Conservation (phyloP, 2,113 vertebrate species). For the Etheostoma cragini region DNA sequence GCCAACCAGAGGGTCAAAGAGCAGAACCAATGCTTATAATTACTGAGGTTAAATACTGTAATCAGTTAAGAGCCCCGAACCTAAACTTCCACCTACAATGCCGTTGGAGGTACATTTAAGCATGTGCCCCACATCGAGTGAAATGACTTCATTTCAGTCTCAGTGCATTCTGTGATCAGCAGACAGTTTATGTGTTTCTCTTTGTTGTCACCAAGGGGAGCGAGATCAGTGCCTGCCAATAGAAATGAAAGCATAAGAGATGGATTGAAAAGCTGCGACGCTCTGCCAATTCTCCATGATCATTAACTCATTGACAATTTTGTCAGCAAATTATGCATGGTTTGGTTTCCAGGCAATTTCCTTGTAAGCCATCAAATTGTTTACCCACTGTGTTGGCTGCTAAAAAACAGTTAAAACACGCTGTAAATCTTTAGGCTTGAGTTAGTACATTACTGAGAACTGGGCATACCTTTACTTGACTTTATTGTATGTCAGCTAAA, state of each 20-base stretch:
- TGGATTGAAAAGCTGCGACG: constrained; percentile 52
- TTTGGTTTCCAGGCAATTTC: constrained; percentile 68
- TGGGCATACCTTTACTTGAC: constrained; percentile 5
- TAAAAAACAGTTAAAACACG: constrained; percentile 21
- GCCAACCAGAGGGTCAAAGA: neutral
- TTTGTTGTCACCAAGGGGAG: constrained; percentile 56
- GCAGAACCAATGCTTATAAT: neutral
- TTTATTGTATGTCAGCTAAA: constrained; percentile 24
- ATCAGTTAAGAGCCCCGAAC: neutral
- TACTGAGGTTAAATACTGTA: neutral
- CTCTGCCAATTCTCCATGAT: constrained; percentile 66
- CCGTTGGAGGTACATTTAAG: constrained; percentile 18
- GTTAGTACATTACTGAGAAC: constrained; percentile 18
- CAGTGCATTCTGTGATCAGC: constrained; percentile 18
- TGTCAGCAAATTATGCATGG: constrained; percentile 70
- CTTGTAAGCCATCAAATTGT: constrained; percentile 65
- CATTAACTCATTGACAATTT: constrained; percentile 74
- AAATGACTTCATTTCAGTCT: constrained; percentile 22
- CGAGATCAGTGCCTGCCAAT: constrained; percentile 61
- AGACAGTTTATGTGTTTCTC: constrained; percentile 29
- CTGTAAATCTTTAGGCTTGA: constrained; percentile 28
- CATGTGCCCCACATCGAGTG: constrained; percentile 16
- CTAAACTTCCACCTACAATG: constrained; percentile 3
- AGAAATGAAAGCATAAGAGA: constrained; percentile 63
- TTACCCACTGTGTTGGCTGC: constrained; percentile 42